phyloP scores from a whole-genome alignment of 2,113 vertebrate species.

The Lethenteron camtschaticum region DNA sequence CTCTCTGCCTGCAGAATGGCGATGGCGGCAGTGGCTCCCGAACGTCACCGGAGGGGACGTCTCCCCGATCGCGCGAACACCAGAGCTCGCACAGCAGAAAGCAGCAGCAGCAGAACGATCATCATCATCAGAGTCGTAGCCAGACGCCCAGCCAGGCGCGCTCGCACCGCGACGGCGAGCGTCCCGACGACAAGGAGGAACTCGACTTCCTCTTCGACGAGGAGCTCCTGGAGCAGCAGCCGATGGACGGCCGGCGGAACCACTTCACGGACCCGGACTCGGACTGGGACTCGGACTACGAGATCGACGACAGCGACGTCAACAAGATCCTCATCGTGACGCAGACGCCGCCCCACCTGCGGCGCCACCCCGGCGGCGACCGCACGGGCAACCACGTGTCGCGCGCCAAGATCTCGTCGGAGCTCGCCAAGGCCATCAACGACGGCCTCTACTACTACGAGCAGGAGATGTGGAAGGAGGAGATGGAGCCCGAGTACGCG shows the following conservation, averaged over 20 bases:
- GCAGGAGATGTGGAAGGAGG: constrained; percentile 84
- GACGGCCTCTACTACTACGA: constrained; percentile 95
- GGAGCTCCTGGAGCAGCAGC: constrained; percentile 65
- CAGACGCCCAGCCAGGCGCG: too few relatives aligned
- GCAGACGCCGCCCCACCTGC: constrained; percentile 76
- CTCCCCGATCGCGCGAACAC: too few relatives aligned
- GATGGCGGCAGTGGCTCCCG: too few relatives aligned
- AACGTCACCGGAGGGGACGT: too few relatives aligned
- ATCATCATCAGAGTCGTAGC: too few relatives aligned
- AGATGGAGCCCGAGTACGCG: constrained; percentile 77
- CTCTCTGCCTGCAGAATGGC: too few relatives aligned
- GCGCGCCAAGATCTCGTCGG: constrained; percentile 62
- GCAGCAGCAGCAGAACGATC: too few relatives aligned
- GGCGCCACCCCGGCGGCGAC: constrained; percentile 79
- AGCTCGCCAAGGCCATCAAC: constrained; percentile 81
- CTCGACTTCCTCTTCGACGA: constrained; percentile 94
- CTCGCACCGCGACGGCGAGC: too few relatives aligned
- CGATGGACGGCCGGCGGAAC: constrained; percentile 75
- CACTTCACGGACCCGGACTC: constrained; percentile 84
- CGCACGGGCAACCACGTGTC: constrained; percentile 80
- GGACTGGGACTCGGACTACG: constrained; percentile 76
- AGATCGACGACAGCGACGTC: constrained; percentile 76
- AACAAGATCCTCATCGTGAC: constrained; percentile 98
- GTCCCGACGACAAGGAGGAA: constrained; percentile 61
- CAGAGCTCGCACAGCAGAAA: too few relatives aligned